Conservation (phyloP, 2,888 invertebrate genomes). For the Priocnemis perturbator region DNA sequence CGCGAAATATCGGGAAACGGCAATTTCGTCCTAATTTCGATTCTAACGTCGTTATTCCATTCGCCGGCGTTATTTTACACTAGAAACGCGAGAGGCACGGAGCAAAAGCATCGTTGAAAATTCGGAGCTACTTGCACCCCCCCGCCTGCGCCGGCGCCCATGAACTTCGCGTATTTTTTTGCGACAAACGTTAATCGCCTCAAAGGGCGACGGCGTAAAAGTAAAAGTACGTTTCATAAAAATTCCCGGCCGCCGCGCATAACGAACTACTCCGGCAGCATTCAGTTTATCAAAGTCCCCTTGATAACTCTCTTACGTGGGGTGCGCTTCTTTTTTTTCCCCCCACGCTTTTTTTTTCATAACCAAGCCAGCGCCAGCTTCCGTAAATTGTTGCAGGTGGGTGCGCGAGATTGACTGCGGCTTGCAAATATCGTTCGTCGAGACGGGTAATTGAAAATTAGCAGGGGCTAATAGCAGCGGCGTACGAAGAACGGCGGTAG, state of each 20-base stretch:
- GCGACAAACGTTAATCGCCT: background rate
- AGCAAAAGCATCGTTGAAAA: background rate
- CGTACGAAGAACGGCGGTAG: conserved; percentile 57
- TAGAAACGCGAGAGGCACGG: background rate
- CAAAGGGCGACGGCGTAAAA: background rate
- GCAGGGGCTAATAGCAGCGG: conserved; percentile 61
- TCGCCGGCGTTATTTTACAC: too few relatives aligned
- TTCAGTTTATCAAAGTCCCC: conserved; percentile 25
- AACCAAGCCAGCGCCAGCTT: conserved; percentile 23
- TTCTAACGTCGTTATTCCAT: too few relatives aligned
- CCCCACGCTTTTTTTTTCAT: conserved; percentile 5
- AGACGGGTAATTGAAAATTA: conserved; percentile 69
- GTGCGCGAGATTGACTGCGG: conserved; percentile 50
- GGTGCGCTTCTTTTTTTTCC: background rate
- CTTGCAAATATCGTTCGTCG: conserved; percentile 64
- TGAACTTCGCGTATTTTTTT: too few relatives aligned
- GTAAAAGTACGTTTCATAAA: background rate
- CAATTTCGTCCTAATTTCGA: too few relatives aligned
- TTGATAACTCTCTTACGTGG: conserved; percentile 10
- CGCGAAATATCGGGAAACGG: too few relatives aligned
- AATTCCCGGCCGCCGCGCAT: background rate
- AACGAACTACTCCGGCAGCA: conserved; percentile 12
- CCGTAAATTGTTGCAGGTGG: conserved; percentile 55
- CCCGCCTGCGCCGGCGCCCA: background rate
- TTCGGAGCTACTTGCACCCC: too few relatives aligned